These are phyloP conservation scores for Sipha maydis DNA, from an alignment of 2,888 invertebrate genomes.

Conservation along the genomic window DNA sequence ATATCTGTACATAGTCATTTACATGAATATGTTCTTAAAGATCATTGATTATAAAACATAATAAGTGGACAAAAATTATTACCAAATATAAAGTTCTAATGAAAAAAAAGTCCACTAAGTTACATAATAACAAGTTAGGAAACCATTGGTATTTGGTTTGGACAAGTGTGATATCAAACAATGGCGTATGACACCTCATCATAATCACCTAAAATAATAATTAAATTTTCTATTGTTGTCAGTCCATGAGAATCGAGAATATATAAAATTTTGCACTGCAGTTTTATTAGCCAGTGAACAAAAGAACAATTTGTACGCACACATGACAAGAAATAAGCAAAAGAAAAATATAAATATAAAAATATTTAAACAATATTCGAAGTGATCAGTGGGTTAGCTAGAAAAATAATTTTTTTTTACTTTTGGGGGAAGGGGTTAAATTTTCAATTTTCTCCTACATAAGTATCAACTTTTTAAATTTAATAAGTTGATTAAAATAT, in stretches of 20 bases:
- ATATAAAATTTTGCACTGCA: conserved; percentile 19
- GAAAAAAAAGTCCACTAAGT: background rate
- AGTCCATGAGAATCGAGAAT: conserved; percentile 8
- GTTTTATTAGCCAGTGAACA: conserved; percentile 31
- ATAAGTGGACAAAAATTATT: background rate
- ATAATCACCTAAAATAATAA: conserved; percentile 45
- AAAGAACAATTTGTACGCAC: conserved; percentile 24
- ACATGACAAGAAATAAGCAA: background rate
- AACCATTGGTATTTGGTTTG: conserved; percentile 15
- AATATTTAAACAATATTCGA: conserved; percentile 26
- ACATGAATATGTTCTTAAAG: too few relatives aligned
- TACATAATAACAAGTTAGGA: conserved; percentile 22
- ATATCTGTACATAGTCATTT: too few relatives aligned
- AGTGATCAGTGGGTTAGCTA: too few relatives aligned
- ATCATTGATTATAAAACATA: too few relatives aligned
- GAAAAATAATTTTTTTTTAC: too few relatives aligned
- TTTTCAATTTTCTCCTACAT: too few relatives aligned
- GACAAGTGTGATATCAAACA: conserved; percentile 27
- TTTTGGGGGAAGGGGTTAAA: too few relatives aligned
- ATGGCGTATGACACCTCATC: conserved; percentile 39
- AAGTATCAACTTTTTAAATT: too few relatives aligned
- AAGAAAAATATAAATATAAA: conserved; percentile 1
- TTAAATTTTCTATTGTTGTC: conserved; percentile 51
- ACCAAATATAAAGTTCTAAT: background rate
- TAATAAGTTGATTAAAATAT: too few relatives aligned